Percentiles rank a stretch among this genome's conserved stretches.
phyloP scores from a whole-genome alignment of 2,888 invertebrate species.

The Trichogramma dendrolimi region DNA sequence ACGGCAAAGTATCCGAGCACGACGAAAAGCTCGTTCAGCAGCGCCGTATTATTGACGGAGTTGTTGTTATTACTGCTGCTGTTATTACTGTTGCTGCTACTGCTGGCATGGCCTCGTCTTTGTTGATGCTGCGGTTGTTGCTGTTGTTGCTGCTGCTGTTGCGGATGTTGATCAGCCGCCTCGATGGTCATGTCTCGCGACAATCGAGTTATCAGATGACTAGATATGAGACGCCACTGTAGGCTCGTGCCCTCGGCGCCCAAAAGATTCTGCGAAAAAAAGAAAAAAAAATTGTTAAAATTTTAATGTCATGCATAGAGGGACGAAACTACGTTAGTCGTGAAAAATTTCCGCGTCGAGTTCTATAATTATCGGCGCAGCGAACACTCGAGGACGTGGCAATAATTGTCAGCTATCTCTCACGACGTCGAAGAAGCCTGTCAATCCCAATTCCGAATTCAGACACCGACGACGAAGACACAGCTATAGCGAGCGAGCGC shows the following conservation, averaged over 20 bases:
- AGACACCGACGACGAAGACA: too few relatives aligned
- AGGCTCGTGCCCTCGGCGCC: constrained; percentile 80
- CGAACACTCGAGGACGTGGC: too few relatives aligned
- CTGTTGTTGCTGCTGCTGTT: constrained; percentile 9
- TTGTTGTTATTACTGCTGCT: constrained; percentile 29
- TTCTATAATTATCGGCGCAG: too few relatives aligned
- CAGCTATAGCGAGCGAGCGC: too few relatives aligned
- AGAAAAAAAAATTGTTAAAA: background rate
- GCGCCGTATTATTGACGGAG: constrained; percentile 59
- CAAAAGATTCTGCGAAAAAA: constrained; percentile 62
- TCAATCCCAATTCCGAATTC: too few relatives aligned
- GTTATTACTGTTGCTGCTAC: background rate
- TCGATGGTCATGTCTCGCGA: constrained; percentile 52
- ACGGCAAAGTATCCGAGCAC: constrained; percentile 81
- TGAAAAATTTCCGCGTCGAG: constrained; percentile 9
- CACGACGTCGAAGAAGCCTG: too few relatives aligned
- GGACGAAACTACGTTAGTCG: background rate
- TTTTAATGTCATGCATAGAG: background rate
- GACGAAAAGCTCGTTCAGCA: constrained; percentile 75
- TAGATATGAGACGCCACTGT: constrained; percentile 82
- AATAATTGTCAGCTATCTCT: too few relatives aligned
- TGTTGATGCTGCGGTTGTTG: constrained; percentile 36
- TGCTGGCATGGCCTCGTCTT: constrained; percentile 46
- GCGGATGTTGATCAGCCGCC: background rate
- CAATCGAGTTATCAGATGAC: constrained; percentile 72